Base-by-base conservation (phyloP, 2,113 vertebrate genomes). In the Tympanuchus pallidicinctus region DNA sequence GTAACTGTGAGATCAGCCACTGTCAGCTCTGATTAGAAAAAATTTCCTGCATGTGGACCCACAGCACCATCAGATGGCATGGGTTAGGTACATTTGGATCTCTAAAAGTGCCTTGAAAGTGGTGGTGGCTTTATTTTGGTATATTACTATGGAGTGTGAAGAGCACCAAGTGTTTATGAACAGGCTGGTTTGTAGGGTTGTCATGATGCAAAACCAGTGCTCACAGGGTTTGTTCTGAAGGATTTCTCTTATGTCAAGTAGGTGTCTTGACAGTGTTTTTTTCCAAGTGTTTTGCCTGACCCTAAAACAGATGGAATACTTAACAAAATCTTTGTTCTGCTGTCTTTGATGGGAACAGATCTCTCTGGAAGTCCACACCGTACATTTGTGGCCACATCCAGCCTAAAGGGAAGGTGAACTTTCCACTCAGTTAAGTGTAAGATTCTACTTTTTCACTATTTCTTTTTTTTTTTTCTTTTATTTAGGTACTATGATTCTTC, bases 401-500 rank as follows among this genome's bases (percentile, higher is more conserved):
- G 28, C 36, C 42, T 67, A 52, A 63, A 77, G 47, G 63, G 73
- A 82, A 47, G 42, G 17, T 2, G 1, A 6, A 52, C 42, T 74
- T 76, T 38, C 40, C 12, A 65, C 9, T 83, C 1, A 2, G 28
- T 74, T 73, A 79, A 79, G 48, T 34, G 56, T 61, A 32, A 57
- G 24, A 34, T 84, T 20, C 14, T 9, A 34, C 25, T 92, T 69
- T 66, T 72, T 59, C 54, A 93, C 6, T 45, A 11, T 73, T 65
- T 61, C 5, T 7, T 66, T 48, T 59, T 50, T 70, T 18, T 50
- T 70, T 18, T 32, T 8, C 16, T 80, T 54, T 92, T 2, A 88
- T 90, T 72, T 69, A 99, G 98, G 65, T 98, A 98, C 92, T 97
- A 95, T 32, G 99, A 99, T 72, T 93, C 97, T 8, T 56, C 95